Base-by-base conservation (phyloP, 2,797 vertebrate species). In the Poecile montanus region DNA sequence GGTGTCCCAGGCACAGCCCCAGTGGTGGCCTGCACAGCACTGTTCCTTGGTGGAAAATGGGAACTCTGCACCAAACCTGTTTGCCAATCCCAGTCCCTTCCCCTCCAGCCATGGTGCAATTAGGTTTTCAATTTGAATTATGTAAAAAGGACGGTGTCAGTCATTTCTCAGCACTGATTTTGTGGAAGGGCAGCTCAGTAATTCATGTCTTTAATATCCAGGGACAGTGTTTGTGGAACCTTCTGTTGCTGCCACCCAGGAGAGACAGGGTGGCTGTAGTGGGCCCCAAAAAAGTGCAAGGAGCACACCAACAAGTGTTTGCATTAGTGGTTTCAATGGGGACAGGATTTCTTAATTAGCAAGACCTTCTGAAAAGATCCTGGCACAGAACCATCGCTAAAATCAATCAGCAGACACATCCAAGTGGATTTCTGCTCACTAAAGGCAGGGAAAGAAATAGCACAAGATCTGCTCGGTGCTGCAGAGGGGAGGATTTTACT, bases 261-360 rank as follows among this genome's bases (percentile, higher is more conserved):
- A 89, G 51, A 89, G 60, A 70, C 2, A 2, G 27, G 34, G 68
- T n/a, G 44, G 18, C 22, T 66, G 51, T 58, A 50, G 30, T 11
- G 50, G 76, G 58, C 27, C 63, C 66, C 36, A 13, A 6, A 42
- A 53, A 73, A 3, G 1, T 16, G 19, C 62, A 13, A 1, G 44
- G 63, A 63, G 70, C 30, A 32, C 42, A 44, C 20, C 7, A 11
- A 62, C 50, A 91, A 45, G 62, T 23, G 34, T 75, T 77, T 83
- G 27, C 53, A 6, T 60, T 36, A 38, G 42, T 45, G 54, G 29
- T 68, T 90, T 85, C 17, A 27, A 53, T 30, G 26, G 53, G 16
- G 27, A 71, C 68, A 26, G 18, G 48, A 85, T 90, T 89, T 85
- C 61, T 90, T 72, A 44, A 85, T 90, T 77, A 89, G 27, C n/a